Base-by-base conservation (phyloP, 2,113 vertebrate species). In the Chaetops frenatus region DNA sequence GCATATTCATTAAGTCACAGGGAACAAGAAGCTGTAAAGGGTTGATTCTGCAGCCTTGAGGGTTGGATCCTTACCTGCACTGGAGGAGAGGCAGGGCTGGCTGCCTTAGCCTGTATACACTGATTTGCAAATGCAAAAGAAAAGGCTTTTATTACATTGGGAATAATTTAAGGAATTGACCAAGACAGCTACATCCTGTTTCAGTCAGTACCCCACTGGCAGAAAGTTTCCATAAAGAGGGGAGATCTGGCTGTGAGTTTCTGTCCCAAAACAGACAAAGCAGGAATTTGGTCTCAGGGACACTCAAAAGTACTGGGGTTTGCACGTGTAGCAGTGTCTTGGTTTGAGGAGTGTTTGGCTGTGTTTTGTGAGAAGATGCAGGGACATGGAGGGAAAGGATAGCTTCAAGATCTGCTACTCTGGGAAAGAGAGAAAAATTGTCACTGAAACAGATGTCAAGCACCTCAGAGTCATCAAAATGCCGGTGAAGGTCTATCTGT, bases 1-100 rank as follows among this genome's bases (percentile, higher is more conserved):
- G 94, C 96, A 96, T 96, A 96, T 97, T 96, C 94, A 96, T 96
- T 95, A 95, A 92, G 86, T 78, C 86, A 57, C 40, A 61, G 78
- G 71, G 83, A 95, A 89, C 80, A 89, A 84, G 86, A 88, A 95
- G 65, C 61, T 0, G 0, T 64, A 84, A 95, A 87, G 70, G 7
- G 73, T 91, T 78, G 88, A 90, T 90, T 86, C 91, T 90, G 76
- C 44, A 81, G 86, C 95, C 72, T 65, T 58, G 67, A 57, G 60
- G 53, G 77, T 2, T 86, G 73, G 69, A 94, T 95, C 60, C 60
- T 81, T 54, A 81, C 83, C 61, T 84, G 72, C 56, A 31, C 67
- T 21, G 16, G 42, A 50, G 19, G 12, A 84, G 33, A 84, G 15
- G 15, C 62, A 66, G 48, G 64, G 38, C 11, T 74, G 73, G 47